Evolutionary conservation across 2,113 vertebrate species (phyloP), one percentile per base, ranked within the genome.

Genomic region (Passer domesticus): DNA sequence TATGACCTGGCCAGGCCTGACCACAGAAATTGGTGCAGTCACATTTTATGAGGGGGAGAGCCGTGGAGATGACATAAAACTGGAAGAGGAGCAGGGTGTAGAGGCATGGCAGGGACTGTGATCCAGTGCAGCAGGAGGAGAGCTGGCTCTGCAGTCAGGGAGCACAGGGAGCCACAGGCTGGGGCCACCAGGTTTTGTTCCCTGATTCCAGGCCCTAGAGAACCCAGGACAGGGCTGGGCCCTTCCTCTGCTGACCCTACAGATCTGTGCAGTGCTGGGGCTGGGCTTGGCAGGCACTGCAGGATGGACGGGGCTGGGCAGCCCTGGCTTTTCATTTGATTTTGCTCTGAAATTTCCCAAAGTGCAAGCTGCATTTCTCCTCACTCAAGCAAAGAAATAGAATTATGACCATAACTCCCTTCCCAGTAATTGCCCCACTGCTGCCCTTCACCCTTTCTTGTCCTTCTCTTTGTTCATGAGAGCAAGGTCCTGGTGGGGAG

Each of bases 1-100:
- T 62, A 3, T 83, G 63, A 83, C 53, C 81, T 96, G 86, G 70
- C 50, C 63, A 58, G 81, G n/a, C 67, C 59, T 9, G 60, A 15
- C 9, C 44, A 58, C 30, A 50, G 52, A 11, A 72, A 77, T 85
- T 89, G 90, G 69, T 94, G 81, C 94, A 97, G 91, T 92, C 68
- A 44, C 72, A 64, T 70, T 88, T 96, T 89, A 76, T 44, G 72
- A 73, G 44, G 44, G 68, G 58, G 22, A 86, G 49, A 95, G 67
- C 35, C 39, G 52, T 47, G 90, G 89, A 90, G 76, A 55, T 84
- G 56, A 58, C 83, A 93, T 20, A 75, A 77, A 95, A 56, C 41
- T 59, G 78, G 52, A 72, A 78, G 73, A 55, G 94, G 79, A 78
- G 31, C 28, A 28, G 35, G 17, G 30, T 46, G 60, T 30, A 39